Evolutionary conservation across 2,113 vertebrate species (phyloP).

Genomic region (Sakesphorus luctuosus): DNA sequence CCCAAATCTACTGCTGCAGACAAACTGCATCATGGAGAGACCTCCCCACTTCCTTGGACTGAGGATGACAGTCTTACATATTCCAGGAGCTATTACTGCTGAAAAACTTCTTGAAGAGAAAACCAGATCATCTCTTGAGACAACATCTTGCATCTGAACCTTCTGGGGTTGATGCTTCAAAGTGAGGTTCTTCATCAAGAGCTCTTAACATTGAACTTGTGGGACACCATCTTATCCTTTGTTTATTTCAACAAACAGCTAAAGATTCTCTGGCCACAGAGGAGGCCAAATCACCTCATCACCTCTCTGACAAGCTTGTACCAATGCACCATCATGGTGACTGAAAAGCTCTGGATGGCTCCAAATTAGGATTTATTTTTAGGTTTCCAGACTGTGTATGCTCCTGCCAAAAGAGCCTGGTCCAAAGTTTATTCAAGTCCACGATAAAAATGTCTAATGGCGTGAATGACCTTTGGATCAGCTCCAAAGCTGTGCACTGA

Average conservation of each 20-base stretch:
- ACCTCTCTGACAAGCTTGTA: neutral
- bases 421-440: conserved; percentile 67
- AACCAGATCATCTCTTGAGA: neutral
- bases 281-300: neutral
- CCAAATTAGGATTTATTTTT: conserved; percentile 57
- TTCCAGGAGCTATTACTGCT: neutral
- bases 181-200: conserved; percentile 1
- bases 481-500: conserved; percentile 56
- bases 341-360: conserved; percentile 33
- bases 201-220: neutral
- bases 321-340: conserved; percentile 4
- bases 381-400: conserved; percentile 26
- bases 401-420: conserved; percentile 57
- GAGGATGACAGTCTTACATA: neutral
- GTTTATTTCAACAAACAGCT: neutral
- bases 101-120: conserved; percentile 2
- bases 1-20: neutral
- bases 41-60: neutral
- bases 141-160: neutral
- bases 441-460: conserved; percentile 57
- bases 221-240: neutral
- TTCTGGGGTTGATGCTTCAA: neutral
- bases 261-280: neutral
- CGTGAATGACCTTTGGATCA: conserved; percentile 55
- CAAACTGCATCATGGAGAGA: neutral